Conservation (phyloP, 1,140 invertebrate genomes). For the Caerostris extrusa region DNA sequence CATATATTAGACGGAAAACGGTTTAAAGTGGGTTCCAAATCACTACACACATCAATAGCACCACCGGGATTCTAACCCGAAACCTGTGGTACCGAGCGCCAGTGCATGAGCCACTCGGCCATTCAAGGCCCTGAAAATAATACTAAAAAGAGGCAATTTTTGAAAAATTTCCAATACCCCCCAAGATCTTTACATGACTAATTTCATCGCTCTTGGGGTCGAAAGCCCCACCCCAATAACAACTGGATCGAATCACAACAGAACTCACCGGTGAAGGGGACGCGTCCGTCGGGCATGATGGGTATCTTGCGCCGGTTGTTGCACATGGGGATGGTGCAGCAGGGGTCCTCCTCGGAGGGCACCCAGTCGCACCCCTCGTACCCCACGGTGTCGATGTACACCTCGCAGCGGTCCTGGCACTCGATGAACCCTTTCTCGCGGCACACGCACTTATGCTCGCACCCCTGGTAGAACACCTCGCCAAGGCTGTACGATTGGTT, state of each 20-base stretch:
- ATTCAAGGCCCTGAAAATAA: no score
- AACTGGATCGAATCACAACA: neutral
- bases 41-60: no score
- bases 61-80: no score
- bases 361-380: constrained; percentile 85
- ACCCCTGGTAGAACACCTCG: constrained; percentile 89
- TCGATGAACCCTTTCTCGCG: constrained; percentile 87
- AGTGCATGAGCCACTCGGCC: no score
- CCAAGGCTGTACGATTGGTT: constrained; percentile 88
- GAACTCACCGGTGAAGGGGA: constrained; percentile 36
- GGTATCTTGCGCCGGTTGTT: constrained; percentile 84
- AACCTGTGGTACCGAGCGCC: no score
- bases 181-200: no score
- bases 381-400: constrained; percentile 80
- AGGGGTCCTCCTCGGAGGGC: constrained; percentile 89
- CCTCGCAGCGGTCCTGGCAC: constrained; percentile 86
- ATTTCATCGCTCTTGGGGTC: no score
- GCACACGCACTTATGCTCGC: constrained; percentile 89
- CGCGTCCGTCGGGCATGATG: constrained; percentile 40
- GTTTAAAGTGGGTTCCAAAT: no score
- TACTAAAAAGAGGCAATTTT: no score
- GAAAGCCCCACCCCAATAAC: no score
- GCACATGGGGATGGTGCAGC: constrained; percentile 91
- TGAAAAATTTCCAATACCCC: no score
- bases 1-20: no score